Percentiles rank a stretch among this genome's conserved stretches.
Evolutionary conservation across 2,888 invertebrate genomes (phyloP).

Genomic region (Xestobium rufovillosum): DNA sequence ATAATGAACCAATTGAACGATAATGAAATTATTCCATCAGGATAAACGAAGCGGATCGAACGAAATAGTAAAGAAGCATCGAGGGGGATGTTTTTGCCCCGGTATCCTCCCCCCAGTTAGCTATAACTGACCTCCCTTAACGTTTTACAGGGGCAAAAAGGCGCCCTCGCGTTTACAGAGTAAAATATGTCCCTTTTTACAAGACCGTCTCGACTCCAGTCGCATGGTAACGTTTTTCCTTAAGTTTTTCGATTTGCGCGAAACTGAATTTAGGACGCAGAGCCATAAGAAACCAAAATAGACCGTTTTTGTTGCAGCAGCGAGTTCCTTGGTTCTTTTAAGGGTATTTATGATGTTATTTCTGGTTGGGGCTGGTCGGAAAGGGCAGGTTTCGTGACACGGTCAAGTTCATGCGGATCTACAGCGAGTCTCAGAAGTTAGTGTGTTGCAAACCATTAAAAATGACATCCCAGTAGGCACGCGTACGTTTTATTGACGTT

Average conservation of each 20-base stretch:
- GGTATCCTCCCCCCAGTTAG: too few species aligned
- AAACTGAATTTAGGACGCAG: too few species aligned
- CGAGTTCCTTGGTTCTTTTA: too few species aligned
- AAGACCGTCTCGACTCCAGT: too few species aligned
- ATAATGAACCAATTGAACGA: too few species aligned
- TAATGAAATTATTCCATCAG: too few species aligned
- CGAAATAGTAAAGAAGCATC: too few species aligned
- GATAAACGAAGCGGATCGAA: too few species aligned
- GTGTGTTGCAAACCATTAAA: constrained; percentile 1
- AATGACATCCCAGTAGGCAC: too few species aligned
- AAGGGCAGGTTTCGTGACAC: constrained; percentile 1
- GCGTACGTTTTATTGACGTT: too few species aligned
- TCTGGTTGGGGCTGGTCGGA: constrained; percentile 2
- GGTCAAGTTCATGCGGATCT: background rate
- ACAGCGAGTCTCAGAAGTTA: constrained; percentile 3
- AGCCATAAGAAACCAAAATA: constrained; percentile 38
- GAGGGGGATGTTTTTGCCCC: too few species aligned
- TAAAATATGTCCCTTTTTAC: constrained; percentile 38
- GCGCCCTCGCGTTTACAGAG: constrained; percentile 28
- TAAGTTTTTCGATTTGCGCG: constrained; percentile 26
- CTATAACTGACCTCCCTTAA: constrained; percentile 26
- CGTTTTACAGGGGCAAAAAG: constrained; percentile 29
- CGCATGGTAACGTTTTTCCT: constrained; percentile 27
- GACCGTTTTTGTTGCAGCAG: constrained; percentile 38
- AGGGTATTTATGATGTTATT: too few species aligned